Evolutionary conservation across 64 coral and sea anemone species (phyloP).

Genomic region (Exaiptasia diaphana): DNA sequence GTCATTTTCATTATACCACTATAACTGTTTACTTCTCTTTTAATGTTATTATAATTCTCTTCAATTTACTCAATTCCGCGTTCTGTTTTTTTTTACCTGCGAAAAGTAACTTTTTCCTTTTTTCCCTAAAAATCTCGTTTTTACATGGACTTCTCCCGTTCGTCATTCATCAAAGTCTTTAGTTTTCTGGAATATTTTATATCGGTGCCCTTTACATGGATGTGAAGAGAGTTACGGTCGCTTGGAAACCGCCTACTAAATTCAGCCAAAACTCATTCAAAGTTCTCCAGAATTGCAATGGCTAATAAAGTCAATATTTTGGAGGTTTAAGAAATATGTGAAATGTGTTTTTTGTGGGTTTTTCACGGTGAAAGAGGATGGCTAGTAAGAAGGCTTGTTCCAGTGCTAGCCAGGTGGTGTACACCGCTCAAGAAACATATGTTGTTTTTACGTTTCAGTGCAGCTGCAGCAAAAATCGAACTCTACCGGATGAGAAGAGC

Average conservation of each 20-base stretch:
- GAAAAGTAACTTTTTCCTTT: too few species aligned
- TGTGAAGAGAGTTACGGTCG: constrained; percentile 17
- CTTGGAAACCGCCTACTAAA: constrained; percentile 1
- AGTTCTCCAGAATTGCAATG: neutral
- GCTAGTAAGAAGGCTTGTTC: too few species aligned
- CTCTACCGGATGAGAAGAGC: constrained; percentile 85
- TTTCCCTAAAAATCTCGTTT: too few species aligned
- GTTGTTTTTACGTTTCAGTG: constrained; percentile 82
- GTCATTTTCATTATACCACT: too few species aligned
- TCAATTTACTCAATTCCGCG: too few species aligned
- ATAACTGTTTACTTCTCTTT: too few species aligned
- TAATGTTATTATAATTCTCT: too few species aligned
- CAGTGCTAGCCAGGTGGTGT: constrained; percentile 68
- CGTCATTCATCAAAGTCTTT: too few species aligned
- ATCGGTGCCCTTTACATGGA: too few species aligned
- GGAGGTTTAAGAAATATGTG: neutral
- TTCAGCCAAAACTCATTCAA: neutral
- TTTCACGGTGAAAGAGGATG: constrained; percentile 8
- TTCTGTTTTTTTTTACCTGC: too few species aligned
- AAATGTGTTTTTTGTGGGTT: neutral
- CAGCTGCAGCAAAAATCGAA: constrained; percentile 85
- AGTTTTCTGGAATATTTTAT: too few species aligned
- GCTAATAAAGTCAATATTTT: neutral
- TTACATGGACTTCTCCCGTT: too few species aligned
- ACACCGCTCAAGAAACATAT: constrained; percentile 82